Conservation (phyloP, 2,888 invertebrate species). For the Perithous albicinctus region DNA sequence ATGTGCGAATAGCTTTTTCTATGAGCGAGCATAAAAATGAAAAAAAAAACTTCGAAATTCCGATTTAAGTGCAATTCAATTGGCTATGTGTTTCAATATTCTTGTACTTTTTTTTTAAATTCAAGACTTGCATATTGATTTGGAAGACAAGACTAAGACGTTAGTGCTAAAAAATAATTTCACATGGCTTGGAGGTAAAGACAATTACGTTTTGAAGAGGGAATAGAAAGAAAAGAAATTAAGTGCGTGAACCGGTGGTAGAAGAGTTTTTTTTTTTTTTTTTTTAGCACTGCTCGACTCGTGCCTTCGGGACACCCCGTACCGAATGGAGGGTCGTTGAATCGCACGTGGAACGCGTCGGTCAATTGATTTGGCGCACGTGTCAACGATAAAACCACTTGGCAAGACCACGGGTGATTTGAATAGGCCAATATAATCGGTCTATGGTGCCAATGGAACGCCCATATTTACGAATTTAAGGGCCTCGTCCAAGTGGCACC, state of each 20-base stretch:
- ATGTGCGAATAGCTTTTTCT: no score
- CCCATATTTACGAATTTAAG: slow-evolving; percentile 53
- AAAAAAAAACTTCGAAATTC: no score
- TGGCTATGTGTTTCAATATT: no score
- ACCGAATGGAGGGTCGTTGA: slow-evolving; percentile 33
- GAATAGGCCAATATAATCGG: slow-evolving; percentile 81
- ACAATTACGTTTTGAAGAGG: slow-evolving; percentile 24
- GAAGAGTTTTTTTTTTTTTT: no score
- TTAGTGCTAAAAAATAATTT: neutral
- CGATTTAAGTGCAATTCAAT: no score
- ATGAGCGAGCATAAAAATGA: no score
- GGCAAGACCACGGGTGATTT: slow-evolving; percentile 78
- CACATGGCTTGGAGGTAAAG: neutral
- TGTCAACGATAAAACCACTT: slow-evolving; percentile 81
- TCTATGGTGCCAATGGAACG: slow-evolving; percentile 16
- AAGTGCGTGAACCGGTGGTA: neutral
- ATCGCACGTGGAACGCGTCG: slow-evolving; percentile 58
- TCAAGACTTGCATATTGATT: no score
- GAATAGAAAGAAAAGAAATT: slow-evolving; percentile 6
- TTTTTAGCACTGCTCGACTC: slow-evolving; percentile 17
- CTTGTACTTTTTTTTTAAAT: no score
- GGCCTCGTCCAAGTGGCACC: slow-evolving; percentile 36
- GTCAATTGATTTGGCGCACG: slow-evolving; percentile 80
- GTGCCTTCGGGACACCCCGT: slow-evolving; percentile 11
- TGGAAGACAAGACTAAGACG: no score